Percentiles rank a stretch among this genome's conserved stretches.
Evolutionary conservation across 1,140 invertebrate species (phyloP).

Genomic region (Sitobion miscanthi): DNA sequence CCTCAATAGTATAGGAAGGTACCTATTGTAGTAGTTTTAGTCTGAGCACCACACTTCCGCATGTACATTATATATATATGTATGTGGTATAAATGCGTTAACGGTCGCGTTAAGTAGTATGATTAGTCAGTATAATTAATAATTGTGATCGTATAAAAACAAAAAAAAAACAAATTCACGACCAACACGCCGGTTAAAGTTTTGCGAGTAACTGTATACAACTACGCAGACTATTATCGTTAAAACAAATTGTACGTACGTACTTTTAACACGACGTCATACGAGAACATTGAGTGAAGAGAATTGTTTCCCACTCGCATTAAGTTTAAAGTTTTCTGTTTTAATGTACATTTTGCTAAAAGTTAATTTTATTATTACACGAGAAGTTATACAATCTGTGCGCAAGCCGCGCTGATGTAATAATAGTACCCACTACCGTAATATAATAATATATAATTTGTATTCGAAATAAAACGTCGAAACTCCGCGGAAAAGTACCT

Average conservation of each 20-base stretch:
- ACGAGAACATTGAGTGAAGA: neutral
- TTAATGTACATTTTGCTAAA: constrained; percentile 29
- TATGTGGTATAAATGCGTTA: too few relatives aligned
- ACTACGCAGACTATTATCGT: neutral
- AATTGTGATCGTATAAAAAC: neutral
- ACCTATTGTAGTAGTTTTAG: neutral
- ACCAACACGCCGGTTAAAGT: neutral
- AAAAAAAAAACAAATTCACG: neutral
- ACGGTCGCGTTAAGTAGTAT: neutral
- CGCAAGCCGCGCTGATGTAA: neutral
- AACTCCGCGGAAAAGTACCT: neutral
- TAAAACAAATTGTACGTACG: constrained; percentile 3
- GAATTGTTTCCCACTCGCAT: neutral
- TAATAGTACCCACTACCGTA: neutral
- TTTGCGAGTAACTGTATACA: neutral
- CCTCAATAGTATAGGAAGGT: too few relatives aligned
- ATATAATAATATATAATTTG: neutral
- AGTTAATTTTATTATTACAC: constrained; percentile 14
- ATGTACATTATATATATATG: too few relatives aligned
- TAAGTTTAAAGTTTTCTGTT: neutral
- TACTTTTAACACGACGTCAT: neutral
- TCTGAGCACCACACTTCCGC: neutral
- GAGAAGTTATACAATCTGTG: neutral
- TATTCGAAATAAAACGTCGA: neutral
- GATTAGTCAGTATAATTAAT: neutral